These are phyloP conservation scores for Meloe dianella DNA, from an alignment of 2,888 invertebrate genomes.

Conservation along the genomic window DNA sequence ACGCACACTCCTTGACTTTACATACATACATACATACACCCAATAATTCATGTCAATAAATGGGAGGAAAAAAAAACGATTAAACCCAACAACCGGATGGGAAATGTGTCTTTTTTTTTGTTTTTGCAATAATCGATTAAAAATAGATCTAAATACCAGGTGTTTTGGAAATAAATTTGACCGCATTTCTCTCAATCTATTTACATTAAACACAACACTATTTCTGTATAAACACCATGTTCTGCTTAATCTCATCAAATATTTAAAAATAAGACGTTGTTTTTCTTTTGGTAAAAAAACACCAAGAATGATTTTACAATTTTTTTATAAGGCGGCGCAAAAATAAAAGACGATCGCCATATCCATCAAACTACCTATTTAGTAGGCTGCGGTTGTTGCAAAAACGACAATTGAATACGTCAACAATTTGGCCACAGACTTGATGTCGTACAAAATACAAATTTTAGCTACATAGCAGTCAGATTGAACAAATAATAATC, in stretches of 20 bases:
- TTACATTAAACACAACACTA: not conserved
- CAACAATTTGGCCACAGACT: not conserved
- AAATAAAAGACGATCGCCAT: not conserved
- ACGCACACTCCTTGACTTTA: conserved; percentile 2
- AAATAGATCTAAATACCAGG: not conserved
- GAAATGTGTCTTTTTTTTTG: no score
- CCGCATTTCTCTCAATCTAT: conserved; percentile 2
- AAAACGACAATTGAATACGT: conserved; percentile 1
- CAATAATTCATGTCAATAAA: conserved; percentile 50
- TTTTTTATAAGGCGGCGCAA: not conserved
- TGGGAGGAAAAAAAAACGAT: conserved; percentile 49
- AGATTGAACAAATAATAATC: not conserved
- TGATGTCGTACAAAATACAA: conserved; percentile 7
- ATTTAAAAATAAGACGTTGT: not conserved
- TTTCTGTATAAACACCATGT: not conserved
- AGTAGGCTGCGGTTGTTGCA: not conserved
- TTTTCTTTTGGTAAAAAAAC: not conserved
- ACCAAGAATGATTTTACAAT: not conserved
- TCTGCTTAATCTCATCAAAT: not conserved
- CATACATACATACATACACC: conserved; percentile 27
- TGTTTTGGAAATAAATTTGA: not conserved
- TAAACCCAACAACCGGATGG: conserved; percentile 33
- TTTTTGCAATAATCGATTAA: not conserved
- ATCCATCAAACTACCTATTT: not conserved
- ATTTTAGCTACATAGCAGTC: not conserved